Evolutionary conservation across 2,113 vertebrate genomes (phyloP).

Genomic region (Mormyrus lacerda): DNA sequence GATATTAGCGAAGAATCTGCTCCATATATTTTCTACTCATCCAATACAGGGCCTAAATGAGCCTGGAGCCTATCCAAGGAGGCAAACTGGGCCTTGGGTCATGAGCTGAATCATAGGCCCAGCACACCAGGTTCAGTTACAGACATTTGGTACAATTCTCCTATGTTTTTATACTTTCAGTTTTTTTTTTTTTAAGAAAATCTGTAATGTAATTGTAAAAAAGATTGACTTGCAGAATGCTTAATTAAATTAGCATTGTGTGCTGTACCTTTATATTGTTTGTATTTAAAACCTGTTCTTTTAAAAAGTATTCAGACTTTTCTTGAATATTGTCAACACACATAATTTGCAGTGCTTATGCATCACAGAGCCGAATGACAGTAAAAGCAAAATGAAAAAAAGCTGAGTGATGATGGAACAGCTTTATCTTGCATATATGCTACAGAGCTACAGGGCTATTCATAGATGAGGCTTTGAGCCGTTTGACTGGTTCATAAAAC

Average conservation of each 20-base stretch:
- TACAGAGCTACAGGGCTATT: neutral
- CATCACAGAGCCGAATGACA: neutral
- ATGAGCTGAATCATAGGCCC: neutral
- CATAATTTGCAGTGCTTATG: neutral
- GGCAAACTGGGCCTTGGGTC: neutral
- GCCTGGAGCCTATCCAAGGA: neutral
- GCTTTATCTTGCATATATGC: neutral
- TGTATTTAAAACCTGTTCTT: neutral
- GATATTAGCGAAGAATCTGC: neutral
- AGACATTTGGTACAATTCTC: neutral
- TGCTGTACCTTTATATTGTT: neutral
- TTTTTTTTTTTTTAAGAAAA: neutral
- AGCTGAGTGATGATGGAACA: neutral
- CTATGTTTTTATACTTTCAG: neutral
- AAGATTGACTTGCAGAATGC: neutral
- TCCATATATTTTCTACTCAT: neutral
- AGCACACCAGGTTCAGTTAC: neutral
- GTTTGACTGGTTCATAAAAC: neutral
- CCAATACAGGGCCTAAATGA: neutral
- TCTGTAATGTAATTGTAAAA: neutral
- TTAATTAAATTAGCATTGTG: neutral
- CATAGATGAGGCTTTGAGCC: neutral
- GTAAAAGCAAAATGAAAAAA: neutral
- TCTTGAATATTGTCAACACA: neutral
- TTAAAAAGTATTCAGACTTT: neutral